These are phyloP conservation scores for Polydrusus tereticollis DNA, from an alignment of 2,888 invertebrate species.

Conservation along the genomic window DNA sequence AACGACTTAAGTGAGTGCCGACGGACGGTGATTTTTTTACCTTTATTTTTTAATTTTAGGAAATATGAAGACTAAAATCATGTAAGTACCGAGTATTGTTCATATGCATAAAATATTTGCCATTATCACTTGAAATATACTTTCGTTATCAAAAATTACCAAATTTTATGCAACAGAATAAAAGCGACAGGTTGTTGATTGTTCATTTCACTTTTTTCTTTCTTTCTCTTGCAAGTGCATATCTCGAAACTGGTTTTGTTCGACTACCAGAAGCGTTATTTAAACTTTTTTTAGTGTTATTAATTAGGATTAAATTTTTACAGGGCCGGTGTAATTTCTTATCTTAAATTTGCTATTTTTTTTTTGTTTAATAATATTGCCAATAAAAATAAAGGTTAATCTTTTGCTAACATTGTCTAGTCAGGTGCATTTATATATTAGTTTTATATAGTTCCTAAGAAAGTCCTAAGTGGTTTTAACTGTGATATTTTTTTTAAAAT, in stretches of 20 bases:
- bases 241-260: conserved; percentile 33
- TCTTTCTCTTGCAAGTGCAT: conserved; percentile 44
- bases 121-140: neutral
- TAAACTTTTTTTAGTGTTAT: conserved; percentile 24
- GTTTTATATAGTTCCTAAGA: too few species aligned
- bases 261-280: conserved; percentile 34
- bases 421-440: too few species aligned
- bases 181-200: conserved; percentile 26
- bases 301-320: conserved; percentile 22
- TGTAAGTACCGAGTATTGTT: conserved; percentile 34
- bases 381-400: too few species aligned
- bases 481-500: too few species aligned
- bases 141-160: neutral
- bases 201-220: conserved; percentile 45
- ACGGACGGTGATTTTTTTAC: conserved; percentile 31
- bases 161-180: conserved; percentile 2
- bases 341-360: too few species aligned
- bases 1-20: conserved; percentile 43
- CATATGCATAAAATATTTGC: neutral
- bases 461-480: too few species aligned
- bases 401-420: too few species aligned
- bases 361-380: too few species aligned
- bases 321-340: conserved; percentile 15
- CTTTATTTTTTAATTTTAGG: conserved; percentile 20
- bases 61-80: conserved; percentile 44